Base-by-base conservation (phyloP, 2,797 vertebrate genomes). In the Morelia viridis region DNA sequence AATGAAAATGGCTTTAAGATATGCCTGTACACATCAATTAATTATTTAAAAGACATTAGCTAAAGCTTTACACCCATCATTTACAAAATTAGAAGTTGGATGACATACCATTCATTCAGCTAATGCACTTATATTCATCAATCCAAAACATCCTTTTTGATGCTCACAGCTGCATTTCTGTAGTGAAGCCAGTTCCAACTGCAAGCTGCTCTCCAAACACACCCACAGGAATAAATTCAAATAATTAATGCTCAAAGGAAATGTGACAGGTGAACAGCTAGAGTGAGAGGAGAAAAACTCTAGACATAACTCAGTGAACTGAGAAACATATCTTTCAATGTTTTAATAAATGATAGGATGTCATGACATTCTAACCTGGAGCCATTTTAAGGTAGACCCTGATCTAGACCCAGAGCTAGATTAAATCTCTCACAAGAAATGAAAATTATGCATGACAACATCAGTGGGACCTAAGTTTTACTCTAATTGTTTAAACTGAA, bases 1-100 rank as follows among this genome's bases (percentile, higher is more conserved):
- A 96, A 96, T 93, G 92, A 96, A 97, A 97, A 96, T 94, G 94
- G 94, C 93, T 96, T 28, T 8, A 96, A 96, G 94, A 96, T 94
- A 92, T 93, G 93, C 90, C 94, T 94, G 92, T 94, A 94, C 91
- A 95, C 92, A 94, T 91, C 93, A 93, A 96, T 96, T 96, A 97
- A 97, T 96, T 96, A 96, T 96, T 97, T 94, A 96, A 95, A 91
- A 64, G 92, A 50, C 94, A 97, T 96, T 96, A 96, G 93, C 94
- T 93, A 89, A 94, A 94, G 94, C 91, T 95, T 94, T 96, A 96
- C 95, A 96, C 94, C 94, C 92, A 94, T 93, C 94, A 95, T 95
- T 96, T 95, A 90, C 7, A 92, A 94, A 96, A 93, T 93, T 93
- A 46, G 68, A 88, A 93, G 90, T 91, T 87, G 93, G 68, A 89